These are phyloP conservation scores for Gorilla gorilla DNA, from an alignment of 2,113 vertebrate genomes.

Conservation along the genomic window DNA sequence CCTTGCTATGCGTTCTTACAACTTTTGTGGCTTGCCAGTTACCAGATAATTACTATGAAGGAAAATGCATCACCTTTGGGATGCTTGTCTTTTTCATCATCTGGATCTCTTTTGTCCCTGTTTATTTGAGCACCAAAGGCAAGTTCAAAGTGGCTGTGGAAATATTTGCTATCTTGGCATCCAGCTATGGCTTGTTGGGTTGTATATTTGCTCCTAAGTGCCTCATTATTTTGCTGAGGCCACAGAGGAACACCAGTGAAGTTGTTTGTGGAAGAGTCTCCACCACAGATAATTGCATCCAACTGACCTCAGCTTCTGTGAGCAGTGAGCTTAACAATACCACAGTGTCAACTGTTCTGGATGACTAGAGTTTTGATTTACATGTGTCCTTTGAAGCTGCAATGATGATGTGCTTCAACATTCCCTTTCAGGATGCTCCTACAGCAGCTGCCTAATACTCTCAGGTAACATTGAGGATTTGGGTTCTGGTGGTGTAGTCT, in stretches of 20 bases:
- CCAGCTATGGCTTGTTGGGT: slow-evolving; percentile 89
- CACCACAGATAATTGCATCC: slow-evolving; percentile 76
- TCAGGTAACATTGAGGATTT: neutral
- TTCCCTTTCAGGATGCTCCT: neutral
- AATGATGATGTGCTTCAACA: neutral
- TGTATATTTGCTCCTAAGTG: slow-evolving; percentile 91
- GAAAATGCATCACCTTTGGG: slow-evolving; percentile 89
- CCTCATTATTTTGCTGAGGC: slow-evolving; percentile 90
- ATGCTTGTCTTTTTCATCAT: slow-evolving; percentile 93
- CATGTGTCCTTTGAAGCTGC: neutral
- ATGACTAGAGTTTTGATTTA: slow-evolving; percentile 65
- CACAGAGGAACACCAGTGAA: slow-evolving; percentile 88
- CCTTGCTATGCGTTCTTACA: slow-evolving; percentile 87
- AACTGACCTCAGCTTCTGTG: slow-evolving; percentile 86
- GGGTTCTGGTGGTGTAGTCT: neutral
- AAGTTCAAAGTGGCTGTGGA: slow-evolving; percentile 94
- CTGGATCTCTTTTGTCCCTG: slow-evolving; percentile 92
- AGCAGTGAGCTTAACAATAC: slow-evolving; percentile 81
- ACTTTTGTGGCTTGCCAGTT: slow-evolving; percentile 87
- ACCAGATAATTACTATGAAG: slow-evolving; percentile 90
- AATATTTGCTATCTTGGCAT: slow-evolving; percentile 92
- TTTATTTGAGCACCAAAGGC: slow-evolving; percentile 92
- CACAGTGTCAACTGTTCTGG: slow-evolving; percentile 78
- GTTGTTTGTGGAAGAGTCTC: slow-evolving; percentile 82
- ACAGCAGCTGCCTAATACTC: neutral